Conservation (phyloP, 2,888 invertebrate species). For the Auanema sp. region DNA sequence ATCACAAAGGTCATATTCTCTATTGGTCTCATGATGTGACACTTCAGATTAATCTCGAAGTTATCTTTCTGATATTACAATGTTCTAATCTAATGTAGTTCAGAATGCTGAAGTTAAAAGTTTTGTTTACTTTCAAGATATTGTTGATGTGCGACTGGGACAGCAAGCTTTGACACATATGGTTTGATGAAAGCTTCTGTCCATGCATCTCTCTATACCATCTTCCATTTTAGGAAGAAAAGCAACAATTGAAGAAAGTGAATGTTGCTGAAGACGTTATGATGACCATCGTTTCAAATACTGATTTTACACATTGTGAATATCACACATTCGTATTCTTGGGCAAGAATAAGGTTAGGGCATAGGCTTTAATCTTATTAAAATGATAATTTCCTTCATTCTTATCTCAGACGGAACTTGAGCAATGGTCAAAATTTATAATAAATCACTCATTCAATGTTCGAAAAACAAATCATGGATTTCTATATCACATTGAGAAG, state of each 20-base stretch:
- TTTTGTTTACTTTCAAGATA: slow-evolving; percentile 33
- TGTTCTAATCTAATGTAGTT: neutral
- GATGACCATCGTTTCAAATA: slow-evolving; percentile 34
- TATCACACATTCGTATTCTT: slow-evolving; percentile 12
- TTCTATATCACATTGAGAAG: slow-evolving; percentile 45
- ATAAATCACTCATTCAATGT: slow-evolving; percentile 32
- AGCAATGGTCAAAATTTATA: slow-evolving; percentile 32
- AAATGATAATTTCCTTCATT: neutral
- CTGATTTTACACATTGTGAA: slow-evolving; percentile 14
- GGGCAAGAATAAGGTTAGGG: slow-evolving; percentile 6
- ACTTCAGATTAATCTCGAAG: slow-evolving; percentile 11
- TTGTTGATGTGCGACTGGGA: slow-evolving; percentile 36
- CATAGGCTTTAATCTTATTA: neutral
- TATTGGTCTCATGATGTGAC: slow-evolving; percentile 40
- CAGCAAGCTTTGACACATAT: slow-evolving; percentile 16
- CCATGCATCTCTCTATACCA: too few relatives aligned
- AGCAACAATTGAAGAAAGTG: slow-evolving; percentile 8
- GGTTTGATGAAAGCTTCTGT: slow-evolving; percentile 3
- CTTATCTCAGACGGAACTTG: neutral
- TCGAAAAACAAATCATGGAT: slow-evolving; percentile 44
- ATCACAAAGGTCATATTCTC: slow-evolving; percentile 45
- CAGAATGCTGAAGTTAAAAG: slow-evolving; percentile 13
- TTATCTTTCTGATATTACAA: neutral
- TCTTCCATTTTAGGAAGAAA: neutral
- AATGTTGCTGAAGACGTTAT: slow-evolving; percentile 14